Base-by-base conservation (phyloP, 1,140 invertebrate species). In the Zaprionus nigranus region DNA sequence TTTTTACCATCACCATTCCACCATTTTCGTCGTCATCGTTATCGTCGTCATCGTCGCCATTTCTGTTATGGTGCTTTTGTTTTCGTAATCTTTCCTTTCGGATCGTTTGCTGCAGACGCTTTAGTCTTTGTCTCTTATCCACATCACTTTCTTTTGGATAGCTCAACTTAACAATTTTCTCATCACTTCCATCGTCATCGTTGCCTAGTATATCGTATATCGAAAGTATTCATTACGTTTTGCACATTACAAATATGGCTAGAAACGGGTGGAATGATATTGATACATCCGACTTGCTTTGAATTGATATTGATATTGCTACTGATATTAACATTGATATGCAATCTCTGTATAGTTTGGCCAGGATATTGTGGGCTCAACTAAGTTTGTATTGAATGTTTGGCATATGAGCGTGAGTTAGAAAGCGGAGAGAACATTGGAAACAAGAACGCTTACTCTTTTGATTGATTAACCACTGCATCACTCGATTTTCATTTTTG, bases 401-500 rank as follows among this genome's bases (percentile, higher is more conserved):
- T 90, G 82, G 71, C 82, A 75, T 75, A 90, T 90, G 85, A 80
- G 72, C 85, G 86, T 90, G 85, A 85, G 68, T 79, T 90, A 79
- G 65, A 77, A 90, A 90, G 85, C 85, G 79, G 78, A 88, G 46
- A 77, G 73, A 77, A 88, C 68, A 82, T 88, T 91, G 69, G 56
- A 87, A 91, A 81, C 69, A 90, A 78, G 75, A 83, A 92, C 75
- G 95, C 97, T 97, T 97, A 97, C 97, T 97, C 96, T 97, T 97
- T 95, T 98, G 97, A 94, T 97, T 96, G 94, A 98, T 95, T 94
- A 98, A 96, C 97, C 97, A 98, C 94, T 97, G 96, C 94, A 98
- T 96, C 94, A 98, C 97, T 95, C 97, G 97, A 93, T 98, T 96
- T 95, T 98, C 98, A 93, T 98, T 97, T 94, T 96, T 97, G 94